Evolutionary conservation across 2,113 vertebrate species (phyloP).

Genomic region (Ptyas mucosa): DNA sequence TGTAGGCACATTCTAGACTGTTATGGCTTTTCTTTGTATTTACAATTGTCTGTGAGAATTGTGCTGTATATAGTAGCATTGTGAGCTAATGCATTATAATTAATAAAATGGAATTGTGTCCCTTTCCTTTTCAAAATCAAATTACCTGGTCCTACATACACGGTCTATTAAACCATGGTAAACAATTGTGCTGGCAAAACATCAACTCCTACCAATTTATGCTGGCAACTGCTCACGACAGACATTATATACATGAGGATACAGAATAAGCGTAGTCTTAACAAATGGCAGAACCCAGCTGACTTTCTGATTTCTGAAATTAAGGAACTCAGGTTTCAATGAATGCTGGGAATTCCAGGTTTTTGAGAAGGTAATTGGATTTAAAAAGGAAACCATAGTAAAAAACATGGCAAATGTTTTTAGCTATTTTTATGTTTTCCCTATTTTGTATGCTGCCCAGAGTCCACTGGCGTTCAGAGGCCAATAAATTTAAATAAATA

Average conservation of each 20-base stretch:
- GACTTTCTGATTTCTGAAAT: neutral
- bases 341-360: neutral
- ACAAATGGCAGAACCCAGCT: neutral
- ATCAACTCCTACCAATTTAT: neutral
- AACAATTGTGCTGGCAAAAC: neutral
- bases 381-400: neutral
- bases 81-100: neutral
- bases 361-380: neutral
- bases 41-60: neutral
- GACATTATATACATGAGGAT: neutral
- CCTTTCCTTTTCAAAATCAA: neutral
- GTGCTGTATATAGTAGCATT: neutral
- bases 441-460: neutral
- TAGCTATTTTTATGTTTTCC: neutral
- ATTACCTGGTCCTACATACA: neutral
- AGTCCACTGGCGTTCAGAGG: neutral
- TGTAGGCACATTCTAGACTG: neutral
- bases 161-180: neutral
- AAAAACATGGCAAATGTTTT: neutral
- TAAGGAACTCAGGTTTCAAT: neutral
- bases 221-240: neutral
- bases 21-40: neutral
- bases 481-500: neutral
- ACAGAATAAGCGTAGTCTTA: neutral
- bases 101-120: neutral